Evolutionary conservation across 1,140 invertebrate genomes (phyloP).

Genomic region (Eriocheir sinensis): DNA sequence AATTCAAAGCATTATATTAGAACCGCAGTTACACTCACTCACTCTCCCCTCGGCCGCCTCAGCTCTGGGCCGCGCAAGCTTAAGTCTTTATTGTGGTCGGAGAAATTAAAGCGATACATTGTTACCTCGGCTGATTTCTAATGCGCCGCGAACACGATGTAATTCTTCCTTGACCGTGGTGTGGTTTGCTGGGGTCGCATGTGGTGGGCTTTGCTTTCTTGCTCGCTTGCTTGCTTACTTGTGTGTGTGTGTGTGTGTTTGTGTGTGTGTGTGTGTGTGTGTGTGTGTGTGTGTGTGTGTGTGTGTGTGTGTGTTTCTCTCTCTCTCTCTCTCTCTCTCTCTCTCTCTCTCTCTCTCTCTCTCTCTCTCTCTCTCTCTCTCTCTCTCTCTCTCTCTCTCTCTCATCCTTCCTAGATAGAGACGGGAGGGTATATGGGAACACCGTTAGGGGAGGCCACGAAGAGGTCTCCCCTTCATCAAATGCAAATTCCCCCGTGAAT

Average conservation of each 20-base stretch:
- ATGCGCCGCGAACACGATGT: not conserved
- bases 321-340: no score
- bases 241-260: no score
- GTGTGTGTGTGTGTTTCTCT: no score
- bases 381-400: not conserved
- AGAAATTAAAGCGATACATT: not conserved
- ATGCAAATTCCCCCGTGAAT: not conserved
- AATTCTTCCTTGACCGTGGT: conserved; percentile 10
- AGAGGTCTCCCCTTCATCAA: not conserved
- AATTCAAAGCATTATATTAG: conserved; percentile 17
- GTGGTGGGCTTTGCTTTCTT: not conserved
- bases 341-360: no score
- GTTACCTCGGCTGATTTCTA: not conserved
- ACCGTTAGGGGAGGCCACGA: not conserved
- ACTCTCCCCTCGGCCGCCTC: not conserved
- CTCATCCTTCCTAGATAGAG: not conserved
- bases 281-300: no score
- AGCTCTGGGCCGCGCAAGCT: not conserved
- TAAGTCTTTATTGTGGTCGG: not conserved
- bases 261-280: no score
- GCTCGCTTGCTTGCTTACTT: no score
- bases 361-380: not conserved
- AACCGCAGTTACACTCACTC: not conserved
- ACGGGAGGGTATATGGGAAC: not conserved
- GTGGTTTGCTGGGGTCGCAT: no score